Evolutionary conservation across 1,140 invertebrate genomes (phyloP), one percentile per base, ranked within the genome.

Genomic region (Cotesia chilonis): DNA sequence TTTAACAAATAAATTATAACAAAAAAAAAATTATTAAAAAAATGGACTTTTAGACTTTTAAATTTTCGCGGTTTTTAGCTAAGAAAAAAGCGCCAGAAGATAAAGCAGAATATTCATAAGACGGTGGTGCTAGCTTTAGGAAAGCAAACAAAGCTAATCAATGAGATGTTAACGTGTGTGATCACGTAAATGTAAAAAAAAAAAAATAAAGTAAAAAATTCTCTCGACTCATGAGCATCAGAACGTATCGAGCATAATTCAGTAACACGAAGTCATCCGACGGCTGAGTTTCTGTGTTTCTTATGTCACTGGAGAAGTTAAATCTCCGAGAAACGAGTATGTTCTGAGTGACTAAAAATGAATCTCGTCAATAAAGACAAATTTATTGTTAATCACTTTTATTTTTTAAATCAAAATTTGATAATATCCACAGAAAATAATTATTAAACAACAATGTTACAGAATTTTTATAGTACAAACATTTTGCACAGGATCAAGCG

Each of bases 201-300:
- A 47, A 47, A 47, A 47, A 47, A 47, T 7, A 41, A 41, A 41
- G 38, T 7, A 41, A 5, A 41, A 41, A 47, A 47, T 4, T 12
- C 28, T 28, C 28, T 14, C 5, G 54, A 68, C n/a, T 52, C 51
- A 12, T 68, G 66, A 52, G 66, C 52, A 55, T 36, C 54, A 20
- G 36, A 20, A 28, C 54, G 51, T 55, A 55, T 37, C 12, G 51
- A 20, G 66, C 66, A 68, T 47, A 47, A 47, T 47, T 47, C 41
- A 47, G 41, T 47, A 7, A 47, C 41, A 47, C 41, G 7, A 47
- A 47, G 41, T 47, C 41, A 47, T 68, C 54, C 66, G 51, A 51
- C 35, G 66, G 66, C 20, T 20, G 28, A 28, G 9, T 47, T 7
- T 66, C 64, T 10, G 14, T 59, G 14, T 59, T 7, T 59, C 9